These are phyloP conservation scores for Numenius arquata DNA, from an alignment of 2,113 vertebrate genomes.

Conservation along the genomic window DNA sequence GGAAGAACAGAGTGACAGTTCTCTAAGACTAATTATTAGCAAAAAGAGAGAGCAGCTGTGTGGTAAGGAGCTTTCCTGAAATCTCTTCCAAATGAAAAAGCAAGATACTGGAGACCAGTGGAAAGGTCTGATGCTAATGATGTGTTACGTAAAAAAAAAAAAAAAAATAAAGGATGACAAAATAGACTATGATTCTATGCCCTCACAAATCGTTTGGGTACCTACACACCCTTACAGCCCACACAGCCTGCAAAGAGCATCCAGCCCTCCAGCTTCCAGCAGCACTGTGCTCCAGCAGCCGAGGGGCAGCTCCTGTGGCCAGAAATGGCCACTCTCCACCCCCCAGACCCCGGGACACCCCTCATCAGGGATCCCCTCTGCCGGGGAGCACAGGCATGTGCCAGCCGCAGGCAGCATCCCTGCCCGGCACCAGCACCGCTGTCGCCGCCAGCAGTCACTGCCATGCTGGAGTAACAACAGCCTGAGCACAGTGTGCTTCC, in stretches of 20 bases:
- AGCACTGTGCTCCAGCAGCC: fast-evolving
- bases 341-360: not conserved
- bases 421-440: not conserved
- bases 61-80: not conserved
- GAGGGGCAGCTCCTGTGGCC: not conserved
- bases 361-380: not conserved
- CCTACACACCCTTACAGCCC: not conserved
- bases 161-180: not conserved
- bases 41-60: not conserved
- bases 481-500: not conserved
- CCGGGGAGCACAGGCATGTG: fast-evolving
- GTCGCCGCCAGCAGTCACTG: fast-evolving
- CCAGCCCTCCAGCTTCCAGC: not conserved
- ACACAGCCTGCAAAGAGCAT: too few species aligned
- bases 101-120: not conserved
- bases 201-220: not conserved
- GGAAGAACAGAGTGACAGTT: not conserved
- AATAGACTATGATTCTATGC: not conserved
- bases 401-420: not conserved
- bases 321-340: not conserved
- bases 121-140: not conserved
- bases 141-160: not conserved
- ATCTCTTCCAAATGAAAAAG: not conserved
- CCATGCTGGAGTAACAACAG: not conserved
- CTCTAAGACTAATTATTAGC: not conserved